Conservation (phyloP, 2,888 invertebrate genomes). For the Himalopsyche japonica region DNA sequence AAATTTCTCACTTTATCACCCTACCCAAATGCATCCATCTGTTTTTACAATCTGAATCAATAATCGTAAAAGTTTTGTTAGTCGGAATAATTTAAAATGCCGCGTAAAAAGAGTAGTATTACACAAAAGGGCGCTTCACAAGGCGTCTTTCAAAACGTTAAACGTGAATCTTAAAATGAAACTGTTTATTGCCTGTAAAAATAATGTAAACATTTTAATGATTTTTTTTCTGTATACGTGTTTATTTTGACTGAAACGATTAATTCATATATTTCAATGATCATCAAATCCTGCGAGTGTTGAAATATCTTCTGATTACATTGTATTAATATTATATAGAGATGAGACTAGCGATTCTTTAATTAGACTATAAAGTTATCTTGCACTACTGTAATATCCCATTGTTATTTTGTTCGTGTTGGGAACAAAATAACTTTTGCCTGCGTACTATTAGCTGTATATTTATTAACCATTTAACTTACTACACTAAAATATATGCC, state of each 20-base stretch:
- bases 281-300: too few relatives aligned
- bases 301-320: too few relatives aligned
- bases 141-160: not conserved
- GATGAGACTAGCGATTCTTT: too few relatives aligned
- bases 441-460: too few relatives aligned
- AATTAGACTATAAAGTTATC: too few relatives aligned
- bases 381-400: too few relatives aligned
- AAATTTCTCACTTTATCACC: constrained; percentile 24
- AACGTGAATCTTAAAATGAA: constrained; percentile 23
- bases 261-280: not conserved
- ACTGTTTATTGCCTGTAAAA: constrained; percentile 28
- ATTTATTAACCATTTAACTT: too few relatives aligned
- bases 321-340: too few relatives aligned
- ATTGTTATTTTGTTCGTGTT: too few relatives aligned
- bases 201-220: not conserved
- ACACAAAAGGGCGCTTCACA: not conserved
- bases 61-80: constrained; percentile 11
- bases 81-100: not conserved
- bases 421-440: too few relatives aligned
- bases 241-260: not conserved
- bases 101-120: constrained; percentile 5
- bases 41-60: constrained; percentile 37
- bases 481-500: too few relatives aligned
- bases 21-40: constrained; percentile 28
- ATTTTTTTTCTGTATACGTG: not conserved